Percentiles rank a stretch among this genome's conserved stretches.
These are phyloP conservation scores for Tetragonisca angustula DNA, from an alignment of 2,888 invertebrate genomes.

Conservation along the genomic window DNA sequence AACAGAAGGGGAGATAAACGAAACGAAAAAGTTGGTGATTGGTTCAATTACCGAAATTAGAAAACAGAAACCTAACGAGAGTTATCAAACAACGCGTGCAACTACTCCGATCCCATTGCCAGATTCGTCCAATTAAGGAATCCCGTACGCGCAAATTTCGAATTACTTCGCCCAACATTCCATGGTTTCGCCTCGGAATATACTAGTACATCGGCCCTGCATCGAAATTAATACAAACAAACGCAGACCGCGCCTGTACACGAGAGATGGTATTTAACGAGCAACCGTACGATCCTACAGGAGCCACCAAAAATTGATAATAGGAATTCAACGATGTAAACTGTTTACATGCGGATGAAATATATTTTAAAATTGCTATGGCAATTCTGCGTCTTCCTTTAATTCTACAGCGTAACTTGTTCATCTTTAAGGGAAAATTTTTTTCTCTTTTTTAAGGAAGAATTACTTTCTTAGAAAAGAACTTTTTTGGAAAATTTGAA, in stretches of 20 bases:
- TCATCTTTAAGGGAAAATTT: background rate
- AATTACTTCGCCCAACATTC: conserved; percentile 55
- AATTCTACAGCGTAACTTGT: background rate
- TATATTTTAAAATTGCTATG: background rate
- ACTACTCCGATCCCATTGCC: background rate
- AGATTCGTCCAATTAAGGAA: conserved; percentile 58
- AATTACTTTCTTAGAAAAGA: no score
- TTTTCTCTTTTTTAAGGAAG: background rate
- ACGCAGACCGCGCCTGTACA: conserved; percentile 1
- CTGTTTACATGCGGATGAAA: background rate
- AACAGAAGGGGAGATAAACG: background rate
- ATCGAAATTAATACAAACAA: conserved; percentile 54
- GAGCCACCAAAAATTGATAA: background rate
- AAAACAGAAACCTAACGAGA: conserved; percentile 12
- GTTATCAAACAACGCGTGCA: conserved; percentile 27
- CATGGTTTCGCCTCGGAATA: conserved; percentile 50
- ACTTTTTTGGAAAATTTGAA: no score
- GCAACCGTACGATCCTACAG: background rate
- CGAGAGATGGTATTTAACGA: conserved; percentile 27
- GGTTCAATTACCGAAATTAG: conserved; percentile 12
- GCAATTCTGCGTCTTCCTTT: rapidly evolving
- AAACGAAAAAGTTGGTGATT: conserved; percentile 2
- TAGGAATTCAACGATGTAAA: background rate
- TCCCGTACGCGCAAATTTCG: conserved; percentile 57
- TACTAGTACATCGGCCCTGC: conserved; percentile 45